Evolutionary conservation across 2,113 vertebrate species (phyloP).

Genomic region (Pampusana beccarii): DNA sequence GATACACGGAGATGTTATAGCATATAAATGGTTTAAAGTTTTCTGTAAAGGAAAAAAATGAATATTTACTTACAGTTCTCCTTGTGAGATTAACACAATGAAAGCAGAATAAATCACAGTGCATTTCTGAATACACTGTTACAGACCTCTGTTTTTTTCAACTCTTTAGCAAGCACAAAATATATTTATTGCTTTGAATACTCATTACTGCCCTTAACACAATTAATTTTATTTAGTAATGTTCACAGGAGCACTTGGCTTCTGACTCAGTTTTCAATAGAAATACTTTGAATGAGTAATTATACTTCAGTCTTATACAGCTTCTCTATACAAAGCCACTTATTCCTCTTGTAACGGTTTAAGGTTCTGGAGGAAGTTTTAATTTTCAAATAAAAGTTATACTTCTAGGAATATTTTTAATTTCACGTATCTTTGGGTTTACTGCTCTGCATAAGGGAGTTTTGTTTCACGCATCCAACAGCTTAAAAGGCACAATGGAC

Average conservation of each 20-base stretch:
- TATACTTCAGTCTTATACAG: background rate
- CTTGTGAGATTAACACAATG: background rate
- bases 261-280: background rate
- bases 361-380: background rate
- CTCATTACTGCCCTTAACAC: background rate
- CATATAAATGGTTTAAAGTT: constrained; percentile 60
- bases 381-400: background rate
- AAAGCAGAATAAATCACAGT: background rate
- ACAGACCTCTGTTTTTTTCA: background rate
- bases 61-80: background rate
- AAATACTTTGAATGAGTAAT: background rate
- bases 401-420: background rate
- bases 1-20: constrained; percentile 79
- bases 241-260: background rate
- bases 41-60: constrained; percentile 40
- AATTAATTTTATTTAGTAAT: background rate
- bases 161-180: background rate
- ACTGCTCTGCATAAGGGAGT: background rate
- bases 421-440: background rate
- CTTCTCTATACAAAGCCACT: background rate
- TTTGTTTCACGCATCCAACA: background rate
- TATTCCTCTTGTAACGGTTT: fast-evolving
- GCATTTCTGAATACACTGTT: background rate
- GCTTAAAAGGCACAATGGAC: background rate
- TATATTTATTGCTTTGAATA: background rate